A percentile compares a stretch with the other conserved stretches of the same genome.
These are phyloP conservation scores for Halesus radiatus DNA, from an alignment of 1,140 invertebrate genomes.

Conservation along the genomic window DNA sequence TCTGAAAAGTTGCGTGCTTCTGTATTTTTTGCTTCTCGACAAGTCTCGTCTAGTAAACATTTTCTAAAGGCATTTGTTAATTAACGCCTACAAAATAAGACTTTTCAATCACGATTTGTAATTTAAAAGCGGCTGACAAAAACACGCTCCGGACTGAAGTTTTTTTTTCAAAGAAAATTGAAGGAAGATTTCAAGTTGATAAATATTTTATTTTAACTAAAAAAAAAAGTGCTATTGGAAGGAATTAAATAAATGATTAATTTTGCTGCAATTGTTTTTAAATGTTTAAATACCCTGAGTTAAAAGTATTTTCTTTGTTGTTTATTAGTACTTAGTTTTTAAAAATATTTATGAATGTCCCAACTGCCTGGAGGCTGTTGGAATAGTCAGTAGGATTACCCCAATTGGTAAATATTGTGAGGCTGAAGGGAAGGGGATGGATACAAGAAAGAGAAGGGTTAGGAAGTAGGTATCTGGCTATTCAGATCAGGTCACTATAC, in stretches of 20 bases:
- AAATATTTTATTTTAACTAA: conserved; percentile 33
- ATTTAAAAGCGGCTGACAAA: conserved; percentile 30
- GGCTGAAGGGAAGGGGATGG: too few relatives aligned
- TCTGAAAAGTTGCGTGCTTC: conserved; percentile 6
- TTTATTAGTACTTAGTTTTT: too few relatives aligned
- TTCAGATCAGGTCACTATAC: too few relatives aligned
- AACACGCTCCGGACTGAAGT: conserved; percentile 5
- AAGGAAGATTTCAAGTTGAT: conserved; percentile 37
- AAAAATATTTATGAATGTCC: too few relatives aligned
- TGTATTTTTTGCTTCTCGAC: not conserved
- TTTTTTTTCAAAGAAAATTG: conserved; percentile 31
- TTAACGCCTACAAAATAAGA: conserved; percentile 8
- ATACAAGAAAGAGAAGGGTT: too few relatives aligned
- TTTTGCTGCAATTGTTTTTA: too few relatives aligned
- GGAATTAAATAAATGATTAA: conserved; percentile 13
- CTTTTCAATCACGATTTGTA: conserved; percentile 12
- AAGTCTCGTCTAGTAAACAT: not conserved
- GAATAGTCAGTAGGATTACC: too few relatives aligned
- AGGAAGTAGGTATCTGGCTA: too few relatives aligned
- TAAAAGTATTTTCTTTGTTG: too few relatives aligned
- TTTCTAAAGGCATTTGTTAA: conserved; percentile 21
- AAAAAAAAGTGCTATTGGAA: not conserved
- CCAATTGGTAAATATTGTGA: too few relatives aligned
- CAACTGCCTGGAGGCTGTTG: too few relatives aligned
- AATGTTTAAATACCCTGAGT: too few relatives aligned